Conservation (phyloP, 1,140 invertebrate genomes). For the Drosophila santomea region DNA sequence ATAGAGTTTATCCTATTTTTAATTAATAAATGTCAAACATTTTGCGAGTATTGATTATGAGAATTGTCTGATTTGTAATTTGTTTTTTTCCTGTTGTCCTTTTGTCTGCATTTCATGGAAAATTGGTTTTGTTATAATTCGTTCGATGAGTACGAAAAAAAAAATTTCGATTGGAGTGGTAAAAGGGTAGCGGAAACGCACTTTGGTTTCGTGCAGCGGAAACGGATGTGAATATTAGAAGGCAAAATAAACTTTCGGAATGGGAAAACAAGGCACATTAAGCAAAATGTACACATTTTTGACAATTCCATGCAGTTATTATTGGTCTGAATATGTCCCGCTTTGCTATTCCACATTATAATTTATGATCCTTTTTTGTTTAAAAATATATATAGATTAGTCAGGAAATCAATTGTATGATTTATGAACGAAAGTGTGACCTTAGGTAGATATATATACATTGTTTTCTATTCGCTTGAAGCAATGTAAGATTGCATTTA, state of each 20-base stretch:
- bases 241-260: conserved; percentile 69
- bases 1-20: conserved; percentile 76
- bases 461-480: conserved; percentile 27
- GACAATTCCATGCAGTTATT: conserved; percentile 65
- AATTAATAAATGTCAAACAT: conserved; percentile 81
- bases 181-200: conserved; percentile 60
- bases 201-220: conserved; percentile 63
- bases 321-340: conserved; percentile 66
- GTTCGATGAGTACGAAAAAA: conserved; percentile 48
- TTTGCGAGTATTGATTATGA: conserved; percentile 36
- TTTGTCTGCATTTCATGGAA: conserved; percentile 53
- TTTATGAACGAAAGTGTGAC: conserved; percentile 55
- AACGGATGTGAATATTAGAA: conserved; percentile 80
- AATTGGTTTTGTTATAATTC: conserved; percentile 62
- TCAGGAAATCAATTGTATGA: conserved; percentile 70
- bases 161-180: conserved; percentile 28
- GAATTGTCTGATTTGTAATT: conserved; percentile 77
- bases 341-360: conserved; percentile 25
- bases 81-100: conserved; percentile 22
- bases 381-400: conserved; percentile 58
- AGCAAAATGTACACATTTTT: conserved; percentile 52
- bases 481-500: too few species aligned
- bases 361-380: conserved; percentile 15
- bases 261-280: conserved; percentile 65
- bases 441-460: conserved; percentile 42